Evolutionary conservation across 2,797 vertebrate species (phyloP), one percentile per base, ranked within the genome.

Genomic region (Syngnathus rostellatus): DNA sequence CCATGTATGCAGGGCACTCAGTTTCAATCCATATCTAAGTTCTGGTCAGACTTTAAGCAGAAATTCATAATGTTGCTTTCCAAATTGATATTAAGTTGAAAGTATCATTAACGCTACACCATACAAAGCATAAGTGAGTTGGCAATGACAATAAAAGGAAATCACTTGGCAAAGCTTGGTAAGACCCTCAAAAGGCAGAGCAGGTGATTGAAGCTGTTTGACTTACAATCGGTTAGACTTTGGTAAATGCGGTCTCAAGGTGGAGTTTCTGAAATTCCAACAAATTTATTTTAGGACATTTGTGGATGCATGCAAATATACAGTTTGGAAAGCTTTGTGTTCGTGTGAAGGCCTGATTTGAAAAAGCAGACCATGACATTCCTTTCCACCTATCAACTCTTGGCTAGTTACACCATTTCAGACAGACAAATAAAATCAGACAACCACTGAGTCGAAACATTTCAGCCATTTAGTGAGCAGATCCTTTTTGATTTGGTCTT

Each of bases 361-460:
- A 37, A 7, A 57, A 37, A 57, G 76, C 74, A 67, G 70, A 72
- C 72, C 63, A 37, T 76, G 80, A 77, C 87, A 89, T 91, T 90
- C 87, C 89, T 80, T 91, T 90, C 87, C 86, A 85, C 79, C 65
- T 77, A 81, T 85, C 76, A 81, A 76, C 77, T 81, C 40, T 69
- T 62, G 5, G 57, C 72, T 73, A 70, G 72, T 77, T 79, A 77
- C 61, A 87, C 63, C 53, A 37, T 72, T 43, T 72, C 77, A 76
- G 83, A 84, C 85, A 84, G 73, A 83, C 71, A 72, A 74, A 80
- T 80, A 70, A 78, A 81, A 82, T 68, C 83, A 85, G 81, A 82
- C 87, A 86, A 75, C 77, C 48, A 69, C 67, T 62, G 73, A 66
- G n/a, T 77, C 77, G 59, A 70, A 80, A 72, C 65, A 43, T 64